Percentiles rank a stretch among this genome's conserved stretches.
Conservation (phyloP, 37 sponge, comb jelly and placozoan species). For the Mnemiopsis leidyi region DNA sequence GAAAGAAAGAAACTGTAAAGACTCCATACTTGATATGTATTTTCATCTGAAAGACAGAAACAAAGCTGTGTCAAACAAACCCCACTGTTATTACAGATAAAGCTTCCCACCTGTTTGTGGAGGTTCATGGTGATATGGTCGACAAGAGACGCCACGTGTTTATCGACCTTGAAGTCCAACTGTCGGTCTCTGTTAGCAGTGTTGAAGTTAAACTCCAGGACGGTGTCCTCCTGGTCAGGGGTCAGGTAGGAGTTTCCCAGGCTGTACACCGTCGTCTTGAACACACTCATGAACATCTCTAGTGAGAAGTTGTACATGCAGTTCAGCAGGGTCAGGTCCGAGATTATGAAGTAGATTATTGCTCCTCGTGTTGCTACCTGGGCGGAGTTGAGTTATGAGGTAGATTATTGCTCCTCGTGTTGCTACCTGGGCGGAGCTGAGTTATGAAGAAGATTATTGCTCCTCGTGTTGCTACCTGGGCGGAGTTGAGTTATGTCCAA, state of each 20-base stretch:
- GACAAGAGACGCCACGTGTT: constrained; percentile 49
- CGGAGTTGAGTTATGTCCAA: too few species aligned
- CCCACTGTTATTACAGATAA: too few species aligned
- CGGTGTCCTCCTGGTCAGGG: constrained; percentile 51
- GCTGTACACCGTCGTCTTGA: constrained; percentile 51
- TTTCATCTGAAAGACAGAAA: too few species aligned
- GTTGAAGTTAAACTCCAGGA: constrained; percentile 56
- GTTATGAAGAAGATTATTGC: constrained; percentile 69
- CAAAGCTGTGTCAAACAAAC: too few species aligned
- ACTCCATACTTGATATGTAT: too few species aligned
- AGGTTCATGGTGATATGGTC: constrained; percentile 57
- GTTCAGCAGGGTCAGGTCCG: constrained; percentile 57
- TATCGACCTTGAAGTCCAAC: constrained; percentile 56
- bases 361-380: constrained; percentile 74
- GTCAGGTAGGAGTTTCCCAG: constrained; percentile 44
- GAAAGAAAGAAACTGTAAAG: too few species aligned
- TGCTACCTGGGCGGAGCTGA: constrained; percentile 70
- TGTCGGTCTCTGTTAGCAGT: constrained; percentile 63
- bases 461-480: constrained; percentile 72
- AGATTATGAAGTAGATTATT: constrained; percentile 68
- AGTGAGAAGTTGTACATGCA: constrained; percentile 72
- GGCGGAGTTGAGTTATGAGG: constrained; percentile 17
- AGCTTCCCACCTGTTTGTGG: constrained; percentile 58
- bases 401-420: constrained; percentile 72
- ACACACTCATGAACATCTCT: constrained; percentile 69